Percentiles rank a stretch among this genome's conserved stretches.
Evolutionary conservation across 2,888 invertebrate genomes (phyloP).

Genomic region (Unio delphinus): DNA sequence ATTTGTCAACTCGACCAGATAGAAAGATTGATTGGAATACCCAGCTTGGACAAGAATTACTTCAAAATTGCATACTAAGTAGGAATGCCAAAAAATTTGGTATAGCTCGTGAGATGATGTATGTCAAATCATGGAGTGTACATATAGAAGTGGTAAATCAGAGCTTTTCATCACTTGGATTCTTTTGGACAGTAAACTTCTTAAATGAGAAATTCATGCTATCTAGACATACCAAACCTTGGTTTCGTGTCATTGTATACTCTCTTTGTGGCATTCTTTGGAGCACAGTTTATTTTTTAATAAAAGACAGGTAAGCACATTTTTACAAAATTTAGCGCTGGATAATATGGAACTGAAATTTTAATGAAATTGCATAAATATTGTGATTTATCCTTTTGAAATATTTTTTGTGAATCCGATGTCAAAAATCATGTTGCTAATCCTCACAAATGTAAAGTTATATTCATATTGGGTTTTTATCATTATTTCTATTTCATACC

Average conservation of each 20-base stretch:
- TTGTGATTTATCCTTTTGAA: too few relatives aligned
- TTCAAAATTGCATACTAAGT: slow-evolving; percentile 81
- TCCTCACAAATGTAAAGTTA: too few relatives aligned
- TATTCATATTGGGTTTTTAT: too few relatives aligned
- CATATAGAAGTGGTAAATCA: slow-evolving; percentile 76
- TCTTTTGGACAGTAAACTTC: slow-evolving; percentile 73
- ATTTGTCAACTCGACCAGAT: slow-evolving; percentile 66
- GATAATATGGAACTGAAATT: too few relatives aligned
- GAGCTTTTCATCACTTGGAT: slow-evolving; percentile 52
- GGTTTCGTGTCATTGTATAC: slow-evolving; percentile 75
- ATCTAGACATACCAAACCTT: slow-evolving; percentile 72
- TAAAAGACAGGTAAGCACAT: slow-evolving; percentile 75
- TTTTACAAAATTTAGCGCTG: too few relatives aligned
- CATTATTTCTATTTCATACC: too few relatives aligned
- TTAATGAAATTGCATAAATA: too few relatives aligned
- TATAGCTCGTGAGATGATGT: slow-evolving; percentile 82
- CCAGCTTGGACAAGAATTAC: slow-evolving; percentile 77
- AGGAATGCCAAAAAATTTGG: slow-evolving; percentile 86
- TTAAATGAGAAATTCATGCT: slow-evolving; percentile 77
- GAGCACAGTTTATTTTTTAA: slow-evolving; percentile 77
- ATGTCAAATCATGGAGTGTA: slow-evolving; percentile 77
- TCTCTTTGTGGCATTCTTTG: slow-evolving; percentile 76
- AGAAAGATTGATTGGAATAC: slow-evolving; percentile 78
- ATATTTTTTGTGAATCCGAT: too few relatives aligned
- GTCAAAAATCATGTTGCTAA: too few relatives aligned